phyloP scores from a whole-genome alignment of 2,888 invertebrate species.

The Tetragonula carbonaria region DNA sequence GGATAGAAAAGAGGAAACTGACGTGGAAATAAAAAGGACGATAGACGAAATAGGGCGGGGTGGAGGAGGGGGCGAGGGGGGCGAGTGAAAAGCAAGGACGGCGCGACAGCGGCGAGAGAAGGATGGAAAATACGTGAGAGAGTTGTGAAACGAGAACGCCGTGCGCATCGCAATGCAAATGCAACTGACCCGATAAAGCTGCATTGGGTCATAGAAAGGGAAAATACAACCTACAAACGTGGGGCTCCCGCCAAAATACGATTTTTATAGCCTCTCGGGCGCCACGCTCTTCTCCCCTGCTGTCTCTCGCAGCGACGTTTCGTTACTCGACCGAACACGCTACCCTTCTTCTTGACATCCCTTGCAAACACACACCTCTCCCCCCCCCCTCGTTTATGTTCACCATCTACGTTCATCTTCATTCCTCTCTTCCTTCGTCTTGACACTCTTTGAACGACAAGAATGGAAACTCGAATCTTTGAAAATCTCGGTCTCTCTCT shows the following conservation, averaged over 20 bases:
- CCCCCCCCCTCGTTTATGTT: not conserved
- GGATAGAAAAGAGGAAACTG: constrained; percentile 36
- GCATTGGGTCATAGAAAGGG: constrained; percentile 82
- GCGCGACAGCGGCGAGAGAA: constrained; percentile 45
- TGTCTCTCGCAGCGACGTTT: constrained; percentile 42
- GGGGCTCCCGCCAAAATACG: constrained; percentile 76
- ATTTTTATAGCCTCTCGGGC: constrained; percentile 75
- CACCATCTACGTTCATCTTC: constrained; percentile 42
- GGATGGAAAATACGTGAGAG: constrained; percentile 59
- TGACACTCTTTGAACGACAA: constrained; percentile 32
- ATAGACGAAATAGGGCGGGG: constrained; percentile 17
- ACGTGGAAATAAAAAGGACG: constrained; percentile 51
- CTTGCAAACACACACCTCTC: not conserved
- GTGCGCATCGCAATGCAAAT: constrained; percentile 75
- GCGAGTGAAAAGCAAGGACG: constrained; percentile 27
- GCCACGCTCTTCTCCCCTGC: constrained; percentile 62
- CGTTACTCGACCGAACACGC: constrained; percentile 18
- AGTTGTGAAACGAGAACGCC: constrained; percentile 62
- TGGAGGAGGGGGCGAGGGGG: not conserved
- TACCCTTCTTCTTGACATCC: not conserved
- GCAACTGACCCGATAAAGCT: constrained; percentile 80
- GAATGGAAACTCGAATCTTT: constrained; percentile 56
- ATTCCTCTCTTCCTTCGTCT: constrained; percentile 7
- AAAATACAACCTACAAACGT: constrained; percentile 80
- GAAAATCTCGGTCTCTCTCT: not conserved